Percentiles rank a stretch among this genome's conserved stretches.
phyloP scores from a whole-genome alignment of 2,797 vertebrate species.

The Carapus acus region DNA sequence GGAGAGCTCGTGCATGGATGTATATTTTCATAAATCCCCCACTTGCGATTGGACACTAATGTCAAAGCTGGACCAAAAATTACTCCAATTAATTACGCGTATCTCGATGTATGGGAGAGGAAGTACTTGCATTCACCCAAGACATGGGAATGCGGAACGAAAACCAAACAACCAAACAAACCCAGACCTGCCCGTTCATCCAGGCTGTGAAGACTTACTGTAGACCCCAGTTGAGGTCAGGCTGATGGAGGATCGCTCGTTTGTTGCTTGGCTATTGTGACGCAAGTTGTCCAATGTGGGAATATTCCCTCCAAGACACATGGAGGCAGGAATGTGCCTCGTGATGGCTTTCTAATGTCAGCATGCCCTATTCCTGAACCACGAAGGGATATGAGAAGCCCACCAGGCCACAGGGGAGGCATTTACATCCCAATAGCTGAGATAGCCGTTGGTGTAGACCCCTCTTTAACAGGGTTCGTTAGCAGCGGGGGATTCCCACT shows the following conservation, averaged over 20 bases:
- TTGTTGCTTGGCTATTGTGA: constrained; percentile 15
- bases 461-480: constrained; percentile 24
- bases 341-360: constrained; percentile 37
- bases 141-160: constrained; percentile 59
- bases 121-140: constrained; percentile 63
- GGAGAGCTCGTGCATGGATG: constrained; percentile 40
- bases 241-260: constrained; percentile 1
- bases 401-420: constrained; percentile 32
- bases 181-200: constrained; percentile 44
- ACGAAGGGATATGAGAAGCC: constrained; percentile 25
- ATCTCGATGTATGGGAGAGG: constrained; percentile 67
- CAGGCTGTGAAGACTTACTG: constrained; percentile 18
- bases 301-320: constrained; percentile 43
- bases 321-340: constrained; percentile 36
- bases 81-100: constrained; percentile 65
- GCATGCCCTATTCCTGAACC: constrained; percentile 31
- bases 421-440: constrained; percentile 44
- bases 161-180: constrained; percentile 69
- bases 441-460: constrained; percentile 30
- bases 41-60: constrained; percentile 48
- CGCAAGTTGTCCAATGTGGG: constrained; percentile 30
- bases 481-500: constrained; percentile 13
- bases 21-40: constrained; percentile 67
- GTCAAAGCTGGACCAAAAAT: constrained; percentile 50
- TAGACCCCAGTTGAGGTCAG: constrained; percentile 21